A percentile compares a stretch with the other conserved stretches of the same genome.
Conservation (phyloP, 2,888 invertebrate species). For the Drosophila incognita region DNA sequence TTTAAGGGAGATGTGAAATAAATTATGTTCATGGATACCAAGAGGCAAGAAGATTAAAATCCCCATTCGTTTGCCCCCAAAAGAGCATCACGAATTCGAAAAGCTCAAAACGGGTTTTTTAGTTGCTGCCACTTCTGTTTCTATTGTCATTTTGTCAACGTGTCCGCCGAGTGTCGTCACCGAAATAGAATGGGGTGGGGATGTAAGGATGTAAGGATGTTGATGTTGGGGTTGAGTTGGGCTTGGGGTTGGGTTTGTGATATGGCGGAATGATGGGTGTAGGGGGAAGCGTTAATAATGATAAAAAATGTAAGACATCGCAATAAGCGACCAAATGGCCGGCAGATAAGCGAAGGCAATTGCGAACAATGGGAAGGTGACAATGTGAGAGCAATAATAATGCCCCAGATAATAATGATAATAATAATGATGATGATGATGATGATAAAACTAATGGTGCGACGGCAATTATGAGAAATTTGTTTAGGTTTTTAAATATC, state of each 20-base stretch:
- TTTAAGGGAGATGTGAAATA: background rate
- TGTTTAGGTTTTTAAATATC: conserved; percentile 54
- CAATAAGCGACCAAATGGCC: conserved; percentile 72
- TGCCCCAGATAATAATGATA: conserved; percentile 54
- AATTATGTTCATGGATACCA: background rate
- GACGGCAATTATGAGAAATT: conserved; percentile 69
- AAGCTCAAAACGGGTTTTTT: background rate
- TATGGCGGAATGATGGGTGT: conserved; percentile 20
- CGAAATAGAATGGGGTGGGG: conserved; percentile 28
- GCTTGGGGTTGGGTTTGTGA: background rate
- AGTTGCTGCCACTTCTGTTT: conserved; percentile 33
- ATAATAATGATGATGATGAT: conserved; percentile 22
- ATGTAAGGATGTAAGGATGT: background rate
- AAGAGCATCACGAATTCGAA: conserved; percentile 22
- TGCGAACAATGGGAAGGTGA: conserved; percentile 62
- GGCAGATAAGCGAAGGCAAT: conserved; percentile 59
- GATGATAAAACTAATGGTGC: conserved; percentile 76
- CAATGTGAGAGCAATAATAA: conserved; percentile 74
- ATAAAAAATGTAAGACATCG: conserved; percentile 78
- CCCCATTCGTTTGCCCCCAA: background rate
- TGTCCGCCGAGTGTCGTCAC: conserved; percentile 74
- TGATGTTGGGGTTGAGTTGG: conserved; percentile 1
- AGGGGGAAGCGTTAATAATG: conserved; percentile 61
- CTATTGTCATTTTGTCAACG: conserved; percentile 77
- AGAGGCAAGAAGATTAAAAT: background rate